Base-by-base conservation (phyloP, 1,140 invertebrate genomes). In the Orchesella cincta region DNA sequence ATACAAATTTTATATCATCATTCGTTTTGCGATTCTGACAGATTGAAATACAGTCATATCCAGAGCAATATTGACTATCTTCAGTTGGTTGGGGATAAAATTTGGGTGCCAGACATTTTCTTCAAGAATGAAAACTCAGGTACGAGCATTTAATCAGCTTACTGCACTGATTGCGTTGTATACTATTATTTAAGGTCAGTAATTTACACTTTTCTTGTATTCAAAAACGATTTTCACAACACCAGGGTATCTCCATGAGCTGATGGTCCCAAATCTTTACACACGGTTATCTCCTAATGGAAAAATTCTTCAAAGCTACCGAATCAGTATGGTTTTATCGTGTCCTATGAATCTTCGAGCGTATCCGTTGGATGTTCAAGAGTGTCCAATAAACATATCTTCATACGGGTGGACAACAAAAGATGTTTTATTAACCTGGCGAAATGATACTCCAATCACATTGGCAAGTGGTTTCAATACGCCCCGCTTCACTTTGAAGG, bases 341-440 rank as follows among this genome's bases (percentile, higher is more conserved):
- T 88, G 88, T 81, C 85, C 87, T 0, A 88, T 88, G 87, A 84
- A 87, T 54, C 81, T 89, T 33, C 85, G 86, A 81, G 84, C 86
- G 72, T 88, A 88, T 82, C 88, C 88, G n/a, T 80, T 88, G 52
- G 88, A 88, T 80, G 83, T 83, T 29, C 87, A 88, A 78, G 83
- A 81, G 18, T 88, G 88, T 81, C 82, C 85, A 39, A 85, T 88
- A 28, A 83, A 83, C 75, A 85, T 89, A 82, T 85, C 85, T 8
- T 87, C 85, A 67, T 88, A 89, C 81, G 88, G 87, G 2, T 89
- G 88, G 82, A 89, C 88, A 5, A 88, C 85, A 23, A 86, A 88
- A 57, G 88, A 88, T 80, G 82, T 89, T 26, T 84, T 86, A 29
- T 87, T 89, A 62, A 72, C 83, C 31, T 89, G 88, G 88, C 87